Conservation (phyloP, 2,888 invertebrate species). For the Temnothorax unifasciatus region DNA sequence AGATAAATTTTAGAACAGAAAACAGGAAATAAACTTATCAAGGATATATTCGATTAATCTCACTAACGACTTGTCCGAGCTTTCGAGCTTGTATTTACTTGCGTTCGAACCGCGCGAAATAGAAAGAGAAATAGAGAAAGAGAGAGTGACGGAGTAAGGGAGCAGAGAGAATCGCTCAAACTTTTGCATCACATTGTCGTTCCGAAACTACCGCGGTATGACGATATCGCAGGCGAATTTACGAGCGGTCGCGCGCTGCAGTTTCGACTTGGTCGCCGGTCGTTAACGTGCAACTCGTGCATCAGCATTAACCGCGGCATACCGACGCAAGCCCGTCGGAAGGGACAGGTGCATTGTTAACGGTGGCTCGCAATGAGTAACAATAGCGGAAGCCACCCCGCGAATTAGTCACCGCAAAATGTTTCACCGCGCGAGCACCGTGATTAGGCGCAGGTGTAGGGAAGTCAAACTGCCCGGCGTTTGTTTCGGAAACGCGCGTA, state of each 20-base stretch:
- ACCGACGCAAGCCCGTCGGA: constrained; percentile 42
- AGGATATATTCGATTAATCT: neutral
- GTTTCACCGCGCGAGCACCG: constrained; percentile 42
- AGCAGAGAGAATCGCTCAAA: constrained; percentile 35
- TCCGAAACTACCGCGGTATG: constrained; percentile 55
- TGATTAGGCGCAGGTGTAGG: constrained; percentile 42
- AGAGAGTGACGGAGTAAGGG: neutral
- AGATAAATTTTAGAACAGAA: neutral
- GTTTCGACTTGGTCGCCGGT: constrained; percentile 61
- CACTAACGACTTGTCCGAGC: neutral
- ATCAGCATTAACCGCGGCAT: constrained; percentile 59
- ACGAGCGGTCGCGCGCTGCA: constrained; percentile 58
- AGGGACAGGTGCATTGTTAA: constrained; percentile 53
- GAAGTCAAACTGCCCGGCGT: constrained; percentile 41
- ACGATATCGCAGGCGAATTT: constrained; percentile 61
- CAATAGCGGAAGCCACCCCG: constrained; percentile 53
- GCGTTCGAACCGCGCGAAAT: neutral
- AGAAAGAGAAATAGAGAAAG: neutral
- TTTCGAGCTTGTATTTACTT: neutral
- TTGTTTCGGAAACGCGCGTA: constrained; percentile 42
- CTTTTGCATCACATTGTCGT: constrained; percentile 46
- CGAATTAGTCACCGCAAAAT: constrained; percentile 61
- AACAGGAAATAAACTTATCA: neutral
- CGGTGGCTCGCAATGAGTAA: constrained; percentile 45
- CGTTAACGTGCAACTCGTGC: constrained; percentile 62